Conservation (phyloP, 2,113 vertebrate species). For the Ictalurus furcatus region DNA sequence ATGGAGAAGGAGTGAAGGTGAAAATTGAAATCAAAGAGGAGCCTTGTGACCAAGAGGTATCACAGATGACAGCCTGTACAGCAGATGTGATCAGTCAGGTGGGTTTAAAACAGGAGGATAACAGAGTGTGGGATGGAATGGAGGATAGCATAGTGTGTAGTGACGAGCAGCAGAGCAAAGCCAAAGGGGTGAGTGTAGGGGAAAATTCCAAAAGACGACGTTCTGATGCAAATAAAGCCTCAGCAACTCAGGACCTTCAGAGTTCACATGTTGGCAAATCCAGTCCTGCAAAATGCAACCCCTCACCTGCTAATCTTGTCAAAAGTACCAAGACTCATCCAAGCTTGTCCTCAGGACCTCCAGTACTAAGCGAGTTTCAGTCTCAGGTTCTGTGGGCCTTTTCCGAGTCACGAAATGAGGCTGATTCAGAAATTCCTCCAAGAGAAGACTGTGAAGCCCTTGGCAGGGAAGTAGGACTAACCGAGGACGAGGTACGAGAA, state of each 20-base stretch:
- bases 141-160: constrained; percentile 45
- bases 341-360: constrained; percentile 54
- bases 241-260: constrained; percentile 59
- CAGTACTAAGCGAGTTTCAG: constrained; percentile 74
- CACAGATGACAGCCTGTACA: constrained; percentile 24
- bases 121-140: constrained; percentile 47
- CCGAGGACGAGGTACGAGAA: constrained; percentile 68
- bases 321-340: constrained; percentile 58
- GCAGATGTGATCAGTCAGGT: constrained; percentile 44
- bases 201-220: constrained; percentile 59
- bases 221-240: constrained; percentile 55
- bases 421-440: constrained; percentile 70
- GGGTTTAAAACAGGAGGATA: constrained; percentile 41
- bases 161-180: constrained; percentile 50
- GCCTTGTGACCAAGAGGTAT: constrained; percentile 27
- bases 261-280: constrained; percentile 37
- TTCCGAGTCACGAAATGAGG: constrained; percentile 74
- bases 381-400: constrained; percentile 76
- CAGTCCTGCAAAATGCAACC: constrained; percentile 64
- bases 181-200: constrained; percentile 57
- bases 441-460: constrained; percentile 77
- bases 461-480: constrained; percentile 72
- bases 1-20: constrained; percentile 44
- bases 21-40: constrained; percentile 46
- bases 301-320: constrained; percentile 55